These are phyloP conservation scores for Chrysochloris asiatica DNA, from an alignment of 2,113 vertebrate species.

Conservation along the genomic window DNA sequence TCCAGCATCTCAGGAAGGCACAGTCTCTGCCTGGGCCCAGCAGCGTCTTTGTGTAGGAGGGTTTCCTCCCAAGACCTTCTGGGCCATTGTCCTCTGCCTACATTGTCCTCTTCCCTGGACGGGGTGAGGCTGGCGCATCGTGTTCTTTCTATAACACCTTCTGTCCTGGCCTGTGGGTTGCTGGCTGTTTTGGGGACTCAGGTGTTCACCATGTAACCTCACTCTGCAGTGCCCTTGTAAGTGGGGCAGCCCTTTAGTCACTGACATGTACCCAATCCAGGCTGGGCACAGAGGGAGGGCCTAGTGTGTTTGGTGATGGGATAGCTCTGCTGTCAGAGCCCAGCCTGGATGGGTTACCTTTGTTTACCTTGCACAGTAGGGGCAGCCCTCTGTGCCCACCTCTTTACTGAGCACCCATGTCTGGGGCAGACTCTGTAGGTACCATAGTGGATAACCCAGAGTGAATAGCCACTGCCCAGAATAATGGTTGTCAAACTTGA, in stretches of 20 bases:
- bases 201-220: neutral
- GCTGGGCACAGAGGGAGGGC: neutral
- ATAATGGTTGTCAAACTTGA: neutral
- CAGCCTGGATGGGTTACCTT: neutral
- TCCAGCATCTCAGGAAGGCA: neutral
- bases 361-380: too few species aligned
- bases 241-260: neutral
- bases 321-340: neutral
- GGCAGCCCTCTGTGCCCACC: neutral
- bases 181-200: conserved; percentile 33
- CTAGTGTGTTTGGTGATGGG: neutral
- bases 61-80: neutral
- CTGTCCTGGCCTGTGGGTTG: neutral
- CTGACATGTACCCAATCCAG: neutral
- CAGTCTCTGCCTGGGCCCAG: neutral
- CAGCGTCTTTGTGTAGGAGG: neutral
- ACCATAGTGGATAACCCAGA: accelerated
- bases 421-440: neutral
- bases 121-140: neutral
- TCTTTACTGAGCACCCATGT: neutral
- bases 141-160: conserved; percentile 41
- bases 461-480: neutral
- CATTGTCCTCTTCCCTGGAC: neutral
- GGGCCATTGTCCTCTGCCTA: neutral
- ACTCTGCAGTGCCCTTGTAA: neutral